Base-by-base conservation (phyloP, 2,797 vertebrate genomes). In the Serranus cabrilla region DNA sequence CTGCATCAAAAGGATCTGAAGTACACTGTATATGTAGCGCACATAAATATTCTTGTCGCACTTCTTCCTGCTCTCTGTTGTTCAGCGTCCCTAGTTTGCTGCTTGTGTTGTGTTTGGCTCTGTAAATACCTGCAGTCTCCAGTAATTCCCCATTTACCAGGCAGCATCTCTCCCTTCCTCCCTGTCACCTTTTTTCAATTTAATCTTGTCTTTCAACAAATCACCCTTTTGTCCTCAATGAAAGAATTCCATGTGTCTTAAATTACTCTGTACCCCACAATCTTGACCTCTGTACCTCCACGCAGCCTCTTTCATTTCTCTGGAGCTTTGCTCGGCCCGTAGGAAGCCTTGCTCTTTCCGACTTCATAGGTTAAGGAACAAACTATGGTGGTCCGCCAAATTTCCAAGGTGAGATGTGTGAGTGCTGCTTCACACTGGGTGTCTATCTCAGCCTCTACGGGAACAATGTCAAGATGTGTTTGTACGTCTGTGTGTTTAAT, bases 161-260 rank as follows among this genome's bases (percentile, higher is more conserved):
- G 13, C 2, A 66, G 56, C 71, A 64, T 68, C 71, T 58, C 50
- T 75, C 45, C 69, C 45, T 54, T 54, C 65, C 37, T 21, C 49
- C 72, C 46, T 66, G 45, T 72, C 80, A 67, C 40, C 78, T 77
- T 84, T 80, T 80, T 87, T 78, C 82, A 84, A 76, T 89, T 71
- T 71, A 72, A 84, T 62, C 73, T 78, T 60, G 62, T 84, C 87
- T 89, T 87, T 86, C 73, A 83, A 81, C 77, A 87, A 79, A 80
- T 87, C 81, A 78, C 55, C 76, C 65, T 43, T 87, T 83, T 85
- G 80, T 88, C 78, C 80, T 85, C 67, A 12, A 50, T 75, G 76
- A 77, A 89, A 81, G 74, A 40, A 3, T 75, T 46, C 76, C 85
- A 83, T 73, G 61, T 84, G 87, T 76, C 68, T 87, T 86, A 71